Evolutionary conservation across 1,140 invertebrate species (phyloP).

Genomic region (Stegodyphus mimosarum): DNA sequence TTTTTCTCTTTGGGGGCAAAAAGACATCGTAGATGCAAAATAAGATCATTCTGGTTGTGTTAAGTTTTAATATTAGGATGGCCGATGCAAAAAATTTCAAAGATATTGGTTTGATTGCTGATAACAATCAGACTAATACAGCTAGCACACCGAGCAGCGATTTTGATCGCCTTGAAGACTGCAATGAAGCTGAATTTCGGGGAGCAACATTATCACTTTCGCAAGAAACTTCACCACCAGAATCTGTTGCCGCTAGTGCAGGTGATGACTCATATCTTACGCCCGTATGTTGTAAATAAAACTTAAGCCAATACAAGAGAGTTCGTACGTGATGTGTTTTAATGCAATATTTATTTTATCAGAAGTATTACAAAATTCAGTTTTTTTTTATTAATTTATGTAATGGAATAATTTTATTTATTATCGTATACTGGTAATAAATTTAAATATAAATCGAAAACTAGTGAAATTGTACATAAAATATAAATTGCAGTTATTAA

Average conservation of each 20-base stretch:
- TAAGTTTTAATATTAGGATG: too few relatives aligned
- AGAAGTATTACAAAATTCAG: background rate
- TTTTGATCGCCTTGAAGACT: conserved; percentile 60
- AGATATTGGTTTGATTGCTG: conserved; percentile 42
- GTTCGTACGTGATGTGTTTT: too few relatives aligned
- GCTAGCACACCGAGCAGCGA: conserved; percentile 51
- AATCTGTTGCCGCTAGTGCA: conserved; percentile 26
- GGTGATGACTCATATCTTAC: background rate
- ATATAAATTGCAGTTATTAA: too few relatives aligned
- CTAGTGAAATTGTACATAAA: too few relatives aligned
- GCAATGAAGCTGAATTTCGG: conserved; percentile 59
- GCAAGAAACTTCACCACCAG: conserved; percentile 42
- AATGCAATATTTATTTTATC: too few relatives aligned
- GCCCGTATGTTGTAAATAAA: background rate
- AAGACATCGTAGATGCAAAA: too few relatives aligned
- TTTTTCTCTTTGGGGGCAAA: too few relatives aligned
- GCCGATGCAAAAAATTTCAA: conserved; percentile 50
- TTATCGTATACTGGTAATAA: too few relatives aligned
- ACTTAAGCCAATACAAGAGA: background rate
- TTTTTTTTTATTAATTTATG: background rate
- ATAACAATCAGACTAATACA: conserved; percentile 35
- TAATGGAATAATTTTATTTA: too few relatives aligned
- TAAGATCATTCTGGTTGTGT: too few relatives aligned
- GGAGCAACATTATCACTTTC: conserved; percentile 56
- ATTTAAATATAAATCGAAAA: too few relatives aligned